Conservation (phyloP, 1,140 invertebrate species). For the Potamilus streckersoni region DNA sequence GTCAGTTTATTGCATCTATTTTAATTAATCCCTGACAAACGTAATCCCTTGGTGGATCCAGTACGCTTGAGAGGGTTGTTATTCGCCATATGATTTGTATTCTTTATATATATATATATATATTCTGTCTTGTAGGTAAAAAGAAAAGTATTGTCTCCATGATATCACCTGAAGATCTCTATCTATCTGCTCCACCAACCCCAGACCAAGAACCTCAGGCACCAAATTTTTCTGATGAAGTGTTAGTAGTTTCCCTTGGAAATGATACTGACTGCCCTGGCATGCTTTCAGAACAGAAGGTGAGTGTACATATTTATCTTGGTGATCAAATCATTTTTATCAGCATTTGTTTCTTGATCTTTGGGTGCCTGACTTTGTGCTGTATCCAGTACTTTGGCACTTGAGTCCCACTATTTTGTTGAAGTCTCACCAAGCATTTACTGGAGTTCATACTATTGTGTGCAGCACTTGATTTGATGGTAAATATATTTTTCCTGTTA, state of each 20-base stretch:
- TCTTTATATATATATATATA: too few relatives aligned
- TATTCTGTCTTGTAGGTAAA: slow-evolving; percentile 1
- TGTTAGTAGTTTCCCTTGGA: slow-evolving; percentile 78
- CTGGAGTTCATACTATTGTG: too few relatives aligned
- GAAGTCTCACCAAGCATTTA: too few relatives aligned
- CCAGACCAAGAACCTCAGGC: slow-evolving; percentile 19
- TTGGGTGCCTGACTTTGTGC: not conserved
- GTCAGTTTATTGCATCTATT: too few relatives aligned
- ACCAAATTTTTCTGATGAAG: slow-evolving; percentile 67
- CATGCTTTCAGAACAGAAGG: slow-evolving; percentile 80
- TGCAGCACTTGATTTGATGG: too few relatives aligned
- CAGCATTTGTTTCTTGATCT: not conserved
- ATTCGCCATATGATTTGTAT: too few relatives aligned
- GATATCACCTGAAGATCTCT: slow-evolving; percentile 4
- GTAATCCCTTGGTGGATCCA: too few relatives aligned
- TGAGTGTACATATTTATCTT: slow-evolving; percentile 50
- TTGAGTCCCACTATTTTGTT: too few relatives aligned
- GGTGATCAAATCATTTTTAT: not conserved
- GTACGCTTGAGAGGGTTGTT: too few relatives aligned
- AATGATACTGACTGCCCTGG: slow-evolving; percentile 75
- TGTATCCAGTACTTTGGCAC: too few relatives aligned
- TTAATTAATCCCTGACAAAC: too few relatives aligned
- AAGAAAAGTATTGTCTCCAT: slow-evolving; percentile 15
- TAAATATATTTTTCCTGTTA: too few relatives aligned
- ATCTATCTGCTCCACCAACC: not conserved